These are phyloP conservation scores for Cercopithecus mona DNA, from an alignment of 2,113 vertebrate genomes.

Conservation along the genomic window DNA sequence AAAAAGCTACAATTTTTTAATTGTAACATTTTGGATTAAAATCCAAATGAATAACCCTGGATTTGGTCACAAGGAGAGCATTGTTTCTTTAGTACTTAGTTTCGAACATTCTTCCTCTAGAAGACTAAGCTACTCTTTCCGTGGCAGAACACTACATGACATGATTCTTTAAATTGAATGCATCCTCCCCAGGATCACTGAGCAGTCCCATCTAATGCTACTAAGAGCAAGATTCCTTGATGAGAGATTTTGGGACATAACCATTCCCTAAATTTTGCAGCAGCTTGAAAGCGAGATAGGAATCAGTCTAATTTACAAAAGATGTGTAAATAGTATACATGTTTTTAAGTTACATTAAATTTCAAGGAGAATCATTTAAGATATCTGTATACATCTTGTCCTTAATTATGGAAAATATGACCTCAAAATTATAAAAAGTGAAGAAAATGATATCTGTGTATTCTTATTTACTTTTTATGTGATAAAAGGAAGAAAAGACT, in stretches of 20 bases:
- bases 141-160: background rate
- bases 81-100: background rate
- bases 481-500: background rate
- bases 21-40: constrained; percentile 4
- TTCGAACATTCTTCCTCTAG: background rate
- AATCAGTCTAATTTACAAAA: background rate
- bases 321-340: background rate
- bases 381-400: background rate
- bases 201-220: background rate
- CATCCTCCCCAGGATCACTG: background rate
- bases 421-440: background rate
- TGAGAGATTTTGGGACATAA: background rate
- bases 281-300: background rate
- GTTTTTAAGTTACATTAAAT: background rate
- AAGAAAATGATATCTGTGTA: background rate
- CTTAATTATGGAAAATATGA: background rate
- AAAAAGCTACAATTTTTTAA: background rate
- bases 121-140: background rate
- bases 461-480: background rate
- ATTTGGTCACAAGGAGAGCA: background rate
- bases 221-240: background rate
- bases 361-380: background rate
- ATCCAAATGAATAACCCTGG: background rate
- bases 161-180: background rate
- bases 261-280: background rate